Percentiles rank a stretch among this genome's conserved stretches.
phyloP scores from a whole-genome alignment of 2,888 invertebrate genomes.

The Ornithoptera priamus region DNA sequence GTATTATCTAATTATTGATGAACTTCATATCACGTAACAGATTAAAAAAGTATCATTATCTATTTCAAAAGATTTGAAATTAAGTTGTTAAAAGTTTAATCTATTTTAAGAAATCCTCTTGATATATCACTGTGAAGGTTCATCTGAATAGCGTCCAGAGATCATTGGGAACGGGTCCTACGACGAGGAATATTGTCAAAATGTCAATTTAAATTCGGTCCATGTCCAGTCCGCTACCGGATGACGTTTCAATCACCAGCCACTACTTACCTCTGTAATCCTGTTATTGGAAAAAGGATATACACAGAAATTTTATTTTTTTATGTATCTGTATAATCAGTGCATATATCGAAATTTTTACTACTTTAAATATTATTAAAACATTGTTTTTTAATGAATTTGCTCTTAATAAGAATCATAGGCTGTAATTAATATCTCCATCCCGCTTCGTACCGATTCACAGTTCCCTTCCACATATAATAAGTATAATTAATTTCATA shows the following conservation, averaged over 20 bases:
- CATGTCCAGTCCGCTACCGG: constrained; percentile 56
- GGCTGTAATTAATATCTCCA: no score
- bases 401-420: no score
- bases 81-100: neutral
- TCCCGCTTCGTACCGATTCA: no score
- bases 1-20: neutral
- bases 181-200: constrained; percentile 58
- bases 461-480: no score
- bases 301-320: constrained; percentile 39
- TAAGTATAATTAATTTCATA: no score
- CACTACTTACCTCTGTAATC: constrained; percentile 61
- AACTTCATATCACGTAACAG: neutral
- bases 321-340: constrained; percentile 34
- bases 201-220: constrained; percentile 72
- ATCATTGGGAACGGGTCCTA: constrained; percentile 53
- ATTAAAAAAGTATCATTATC: neutral
- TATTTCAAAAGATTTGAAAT: neutral
- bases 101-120: constrained; percentile 30
- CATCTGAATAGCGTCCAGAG: constrained; percentile 56
- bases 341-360: no score
- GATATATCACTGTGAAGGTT: constrained; percentile 50
- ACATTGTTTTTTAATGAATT: no score
- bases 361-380: no score
- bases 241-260: constrained; percentile 73
- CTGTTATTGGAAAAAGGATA: constrained; percentile 64